Evolutionary conservation across 1,140 invertebrate species (phyloP), one percentile per base, ranked within the genome.

Genomic region (Drosophila azteca): DNA sequence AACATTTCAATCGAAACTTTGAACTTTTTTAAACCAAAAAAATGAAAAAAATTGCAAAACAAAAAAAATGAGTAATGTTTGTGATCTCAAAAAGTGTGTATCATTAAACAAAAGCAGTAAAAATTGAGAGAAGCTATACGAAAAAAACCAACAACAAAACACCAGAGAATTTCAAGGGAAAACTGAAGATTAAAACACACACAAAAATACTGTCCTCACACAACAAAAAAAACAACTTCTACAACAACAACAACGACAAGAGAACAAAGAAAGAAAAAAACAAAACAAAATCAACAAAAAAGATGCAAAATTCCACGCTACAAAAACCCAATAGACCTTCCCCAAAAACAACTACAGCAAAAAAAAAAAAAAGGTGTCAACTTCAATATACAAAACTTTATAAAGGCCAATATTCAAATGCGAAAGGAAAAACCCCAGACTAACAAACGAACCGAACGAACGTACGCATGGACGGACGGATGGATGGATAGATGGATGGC

Each of bases 1-100:
- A 87, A 79, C 64, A 72, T 75, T 81, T 78, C 69, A 84, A 90
- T 78, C 24, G 75, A 70, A 82, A 90, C 74, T 69, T 80, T 77
- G 60, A 87, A 87, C 82, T 87, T 87, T 85, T 85, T 85, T 87
- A 81, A 84, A 80, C 55, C 64, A 78, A 66, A 64, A 72, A 70
- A 45, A 62, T 52, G 50, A 80, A 76, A 63, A 67, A 63, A 58
- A 53, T 39, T 39, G 35, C 35, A 68, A 60, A 64, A 45, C 15
- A 53, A 62, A 71, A 77, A 77, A 58, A 64, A 83, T 59, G 61
- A 72, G 80, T 66, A 90, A 89, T 89, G 89, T 90, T 91, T 91
- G 89, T 90, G 89, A 90, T 91, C 90, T 91, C 90, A 90, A 39
- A 39, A 39, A 90, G 77, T 80, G 79, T 90, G 79, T 90, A 88